Evolutionary conservation across 2,888 invertebrate genomes (phyloP).

Genomic region (Hirudinaria manillensis): DNA sequence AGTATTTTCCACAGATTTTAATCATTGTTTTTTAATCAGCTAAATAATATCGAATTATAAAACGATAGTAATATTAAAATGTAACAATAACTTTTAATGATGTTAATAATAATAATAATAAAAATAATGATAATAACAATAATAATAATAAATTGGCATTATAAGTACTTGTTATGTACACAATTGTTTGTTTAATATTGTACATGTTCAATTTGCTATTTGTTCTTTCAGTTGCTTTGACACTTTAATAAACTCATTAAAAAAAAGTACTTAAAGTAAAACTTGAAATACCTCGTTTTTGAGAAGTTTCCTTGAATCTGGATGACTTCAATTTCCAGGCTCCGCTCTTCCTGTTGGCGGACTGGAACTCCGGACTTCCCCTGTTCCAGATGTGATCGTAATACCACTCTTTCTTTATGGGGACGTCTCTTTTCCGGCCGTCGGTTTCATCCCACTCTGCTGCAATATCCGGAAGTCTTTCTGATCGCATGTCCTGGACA

Average conservation of each 20-base stretch:
- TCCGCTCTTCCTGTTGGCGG: neutral
- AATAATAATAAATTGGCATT: neutral
- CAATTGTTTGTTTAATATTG: too few relatives aligned
- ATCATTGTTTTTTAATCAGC: too few relatives aligned
- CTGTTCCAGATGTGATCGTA: conserved; percentile 13
- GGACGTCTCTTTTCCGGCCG: neutral
- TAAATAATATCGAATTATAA: too few relatives aligned
- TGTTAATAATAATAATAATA: neutral
- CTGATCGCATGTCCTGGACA: neutral
- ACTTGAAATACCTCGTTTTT: neutral
- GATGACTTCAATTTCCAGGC: conserved; percentile 26
- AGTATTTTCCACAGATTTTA: too few relatives aligned
- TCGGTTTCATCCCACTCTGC: conserved; percentile 25
- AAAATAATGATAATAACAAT: neutral
- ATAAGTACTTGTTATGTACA: too few relatives aligned
- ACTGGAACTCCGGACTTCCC: neutral
- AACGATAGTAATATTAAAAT: neutral
- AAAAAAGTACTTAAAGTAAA: too few relatives aligned
- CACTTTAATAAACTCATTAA: too few relatives aligned
- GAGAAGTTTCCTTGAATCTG: neutral
- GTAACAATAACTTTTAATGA: neutral
- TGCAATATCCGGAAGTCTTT: neutral
- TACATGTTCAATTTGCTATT: too few relatives aligned
- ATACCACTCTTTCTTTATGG: conserved; percentile 23
- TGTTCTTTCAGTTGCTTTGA: too few relatives aligned